These are phyloP conservation scores for Drosophila siamana DNA, from an alignment of 2,888 invertebrate species.

Conservation along the genomic window DNA sequence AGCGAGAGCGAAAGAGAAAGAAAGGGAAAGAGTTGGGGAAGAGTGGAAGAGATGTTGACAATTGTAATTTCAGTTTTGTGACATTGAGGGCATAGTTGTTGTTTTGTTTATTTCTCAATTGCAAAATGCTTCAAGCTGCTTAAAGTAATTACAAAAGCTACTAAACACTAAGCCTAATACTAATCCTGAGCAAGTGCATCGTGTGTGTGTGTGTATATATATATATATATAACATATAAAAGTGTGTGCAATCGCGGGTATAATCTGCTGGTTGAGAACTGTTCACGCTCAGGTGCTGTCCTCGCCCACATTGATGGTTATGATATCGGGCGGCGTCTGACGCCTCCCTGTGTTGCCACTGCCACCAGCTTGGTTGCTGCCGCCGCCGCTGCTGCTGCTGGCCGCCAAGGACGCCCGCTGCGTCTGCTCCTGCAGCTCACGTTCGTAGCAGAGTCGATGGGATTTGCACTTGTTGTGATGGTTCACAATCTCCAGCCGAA, in stretches of 20 bases:
- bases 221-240: slow-evolving; percentile 23
- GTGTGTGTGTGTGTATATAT: slow-evolving; percentile 29
- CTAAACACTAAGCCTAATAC: slow-evolving; percentile 49
- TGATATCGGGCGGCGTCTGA: slow-evolving; percentile 69
- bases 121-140: slow-evolving; percentile 70
- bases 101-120: slow-evolving; percentile 47
- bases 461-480: slow-evolving; percentile 93
- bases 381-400: no score
- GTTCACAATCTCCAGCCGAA: slow-evolving; percentile 91
- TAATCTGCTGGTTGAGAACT: background rate
- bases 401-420: background rate
- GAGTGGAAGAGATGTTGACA: slow-evolving; percentile 16
- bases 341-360: slow-evolving; percentile 32
- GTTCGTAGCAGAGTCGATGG: slow-evolving; percentile 88
- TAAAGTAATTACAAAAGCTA: slow-evolving; percentile 54
- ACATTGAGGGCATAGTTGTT: slow-evolving; percentile 8
- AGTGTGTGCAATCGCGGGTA: slow-evolving; percentile 18
- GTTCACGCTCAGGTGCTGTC: slow-evolving; percentile 56
- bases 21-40: slow-evolving; percentile 5
- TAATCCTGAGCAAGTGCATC: slow-evolving; percentile 71
- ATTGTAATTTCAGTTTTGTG: slow-evolving; percentile 21
- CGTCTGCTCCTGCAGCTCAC: slow-evolving; percentile 84
- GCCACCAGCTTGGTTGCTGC: no score
- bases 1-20: slow-evolving; percentile 7
- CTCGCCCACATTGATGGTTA: slow-evolving; percentile 83